Evolutionary conservation across 53 echinoderm and acorn worm species (phyloP).

Genomic region (Mesocentrotus franciscanus): DNA sequence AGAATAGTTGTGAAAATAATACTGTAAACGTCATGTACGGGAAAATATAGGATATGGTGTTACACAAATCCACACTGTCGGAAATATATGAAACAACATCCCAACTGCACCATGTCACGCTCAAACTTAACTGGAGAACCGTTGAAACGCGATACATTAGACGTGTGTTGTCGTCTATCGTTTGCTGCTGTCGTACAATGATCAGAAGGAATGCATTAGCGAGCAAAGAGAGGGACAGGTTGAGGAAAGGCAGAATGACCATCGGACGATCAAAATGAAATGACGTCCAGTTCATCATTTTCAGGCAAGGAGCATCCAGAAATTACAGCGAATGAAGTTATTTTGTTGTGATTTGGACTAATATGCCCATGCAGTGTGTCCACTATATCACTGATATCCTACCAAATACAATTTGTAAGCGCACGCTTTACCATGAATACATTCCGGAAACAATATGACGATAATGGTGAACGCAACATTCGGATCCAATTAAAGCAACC

Average conservation of each 20-base stretch:
- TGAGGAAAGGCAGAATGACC: conserved; percentile 1
- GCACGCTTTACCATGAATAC: too few species aligned
- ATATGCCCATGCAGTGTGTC: background rate
- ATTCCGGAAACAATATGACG: too few species aligned
- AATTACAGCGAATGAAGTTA: too few species aligned
- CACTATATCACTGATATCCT: too few species aligned
- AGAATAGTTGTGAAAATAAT: conserved; percentile 18
- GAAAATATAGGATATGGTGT: background rate
- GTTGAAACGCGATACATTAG: conserved; percentile 8
- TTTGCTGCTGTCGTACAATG: conserved; percentile 6
- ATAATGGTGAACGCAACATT: too few species aligned
- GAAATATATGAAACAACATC: background rate
- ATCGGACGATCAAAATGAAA: background rate
- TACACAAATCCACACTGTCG: background rate
- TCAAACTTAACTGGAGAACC: background rate
- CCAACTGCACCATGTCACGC: conserved; percentile 24
- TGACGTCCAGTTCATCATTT: background rate
- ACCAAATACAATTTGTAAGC: too few species aligned
- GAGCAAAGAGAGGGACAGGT: background rate
- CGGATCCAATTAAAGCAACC: too few species aligned
- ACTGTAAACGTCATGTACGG: background rate
- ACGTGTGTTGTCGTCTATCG: conserved; percentile 39
- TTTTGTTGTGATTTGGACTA: background rate
- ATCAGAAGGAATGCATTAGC: background rate
- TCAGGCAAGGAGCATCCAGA: background rate